Percentiles rank a stretch among this genome's conserved stretches.
These are phyloP conservation scores for Yasuhikotakia modesta DNA, from an alignment of 2,797 vertebrate genomes.

Conservation along the genomic window DNA sequence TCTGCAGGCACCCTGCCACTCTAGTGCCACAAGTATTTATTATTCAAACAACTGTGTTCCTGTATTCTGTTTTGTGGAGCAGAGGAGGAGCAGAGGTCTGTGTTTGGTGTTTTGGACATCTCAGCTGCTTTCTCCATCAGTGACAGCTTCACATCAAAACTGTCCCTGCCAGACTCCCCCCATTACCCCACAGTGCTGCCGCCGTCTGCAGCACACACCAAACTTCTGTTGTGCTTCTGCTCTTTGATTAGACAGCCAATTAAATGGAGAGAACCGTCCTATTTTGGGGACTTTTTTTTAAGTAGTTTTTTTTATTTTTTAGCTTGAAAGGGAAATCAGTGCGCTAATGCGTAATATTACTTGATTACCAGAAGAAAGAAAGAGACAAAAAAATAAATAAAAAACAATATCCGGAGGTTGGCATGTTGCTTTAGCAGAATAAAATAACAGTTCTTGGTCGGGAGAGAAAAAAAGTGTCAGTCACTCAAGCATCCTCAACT, in stretches of 20 bases:
- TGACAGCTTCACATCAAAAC: conserved; percentile 63
- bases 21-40: conserved; percentile 78
- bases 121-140: conserved; percentile 67
- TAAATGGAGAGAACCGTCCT: conserved; percentile 50
- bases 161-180: conserved; percentile 59
- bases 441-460: conserved; percentile 51
- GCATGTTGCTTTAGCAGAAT: conserved; percentile 36
- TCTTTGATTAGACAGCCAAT: conserved; percentile 58
- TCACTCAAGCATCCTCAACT: conserved; percentile 51
- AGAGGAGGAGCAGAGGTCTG: conserved; percentile 72
- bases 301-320: conserved; percentile 43
- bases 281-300: conserved; percentile 41
- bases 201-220: conserved; percentile 48
- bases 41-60: conserved; percentile 83
- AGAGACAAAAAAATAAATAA: too few species aligned
- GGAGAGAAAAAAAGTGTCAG: conserved; percentile 51
- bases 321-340: conserved; percentile 3
- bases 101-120: conserved; percentile 71
- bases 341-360: not conserved
- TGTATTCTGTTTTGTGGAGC: conserved; percentile 79
- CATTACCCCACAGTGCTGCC: conserved; percentile 58
- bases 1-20: conserved; percentile 62
- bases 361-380: not conserved
- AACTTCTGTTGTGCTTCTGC: conserved; percentile 56
- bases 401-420: conserved; percentile 41